Evolutionary conservation across 2,888 invertebrate species (phyloP).

Genomic region (Panzeria rudis): DNA sequence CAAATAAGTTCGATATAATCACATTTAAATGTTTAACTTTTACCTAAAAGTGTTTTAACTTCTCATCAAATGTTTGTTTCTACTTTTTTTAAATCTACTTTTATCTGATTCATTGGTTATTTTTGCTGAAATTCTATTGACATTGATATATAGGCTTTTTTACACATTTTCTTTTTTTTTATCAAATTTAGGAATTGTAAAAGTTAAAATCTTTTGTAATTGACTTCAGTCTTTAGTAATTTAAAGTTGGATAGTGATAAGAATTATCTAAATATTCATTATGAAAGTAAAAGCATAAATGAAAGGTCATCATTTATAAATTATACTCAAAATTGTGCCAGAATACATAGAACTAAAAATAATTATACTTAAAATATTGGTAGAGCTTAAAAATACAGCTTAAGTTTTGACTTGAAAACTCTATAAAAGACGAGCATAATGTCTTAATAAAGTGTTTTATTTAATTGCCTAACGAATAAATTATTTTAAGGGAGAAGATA

Average conservation of each 20-base stretch:
- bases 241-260: neutral
- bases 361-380: neutral
- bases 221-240: neutral
- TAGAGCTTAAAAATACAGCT: slow-evolving; percentile 7
- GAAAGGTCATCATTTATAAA: neutral
- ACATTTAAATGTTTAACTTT: too few relatives aligned
- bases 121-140: too few relatives aligned
- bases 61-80: too few relatives aligned
- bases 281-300: neutral
- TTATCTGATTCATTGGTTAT: too few relatives aligned
- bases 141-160: too few relatives aligned
- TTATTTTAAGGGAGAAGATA: neutral
- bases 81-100: too few relatives aligned
- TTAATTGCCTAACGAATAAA: slow-evolving; percentile 6
- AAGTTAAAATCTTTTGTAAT: too few relatives aligned
- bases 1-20: too few relatives aligned
- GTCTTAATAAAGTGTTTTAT: neutral
- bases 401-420: neutral
- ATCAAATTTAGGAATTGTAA: too few relatives aligned
- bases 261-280: neutral
- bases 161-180: neutral
- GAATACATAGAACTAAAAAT: too few relatives aligned
- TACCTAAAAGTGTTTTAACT: too few relatives aligned
- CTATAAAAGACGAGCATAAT: neutral
- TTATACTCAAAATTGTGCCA: neutral